Evolutionary conservation across 2,888 invertebrate genomes (phyloP).

Genomic region (Hymenopus coronatus): DNA sequence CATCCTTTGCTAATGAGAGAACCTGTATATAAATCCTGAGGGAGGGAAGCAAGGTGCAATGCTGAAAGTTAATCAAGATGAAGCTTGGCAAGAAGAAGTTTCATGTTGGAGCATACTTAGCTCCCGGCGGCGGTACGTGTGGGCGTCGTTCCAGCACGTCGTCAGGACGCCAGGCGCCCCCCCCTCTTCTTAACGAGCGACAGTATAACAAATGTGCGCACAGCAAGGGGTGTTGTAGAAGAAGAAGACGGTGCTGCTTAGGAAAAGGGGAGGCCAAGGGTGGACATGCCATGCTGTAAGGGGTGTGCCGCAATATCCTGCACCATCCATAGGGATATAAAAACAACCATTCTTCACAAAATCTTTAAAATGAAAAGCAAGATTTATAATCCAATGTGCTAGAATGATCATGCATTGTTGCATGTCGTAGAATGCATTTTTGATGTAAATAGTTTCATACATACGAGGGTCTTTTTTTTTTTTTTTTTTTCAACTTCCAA

Average conservation of each 20-base stretch:
- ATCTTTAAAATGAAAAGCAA: too few species aligned
- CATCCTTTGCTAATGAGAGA: background rate
- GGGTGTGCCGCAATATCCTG: background rate
- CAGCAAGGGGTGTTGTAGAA: background rate
- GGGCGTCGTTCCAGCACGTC: constrained; percentile 15
- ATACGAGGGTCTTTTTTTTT: too few species aligned
- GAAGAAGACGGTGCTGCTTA: background rate
- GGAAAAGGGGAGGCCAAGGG: background rate
- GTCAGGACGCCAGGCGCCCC: constrained; percentile 5
- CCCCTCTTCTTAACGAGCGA: background rate
- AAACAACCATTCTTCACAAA: too few species aligned
- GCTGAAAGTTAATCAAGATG: background rate
- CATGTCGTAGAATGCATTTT: too few species aligned
- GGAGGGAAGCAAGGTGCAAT: background rate
- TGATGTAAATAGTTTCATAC: too few species aligned
- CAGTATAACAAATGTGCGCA: constrained; percentile 9
- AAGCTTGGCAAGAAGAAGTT: background rate
- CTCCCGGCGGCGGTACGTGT: background rate
- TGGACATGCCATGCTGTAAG: background rate
- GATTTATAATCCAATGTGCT: too few species aligned
- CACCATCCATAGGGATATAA: background rate
- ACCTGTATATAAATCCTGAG: background rate
- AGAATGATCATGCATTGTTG: too few species aligned
- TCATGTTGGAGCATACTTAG: constrained; percentile 3
- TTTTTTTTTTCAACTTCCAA: too few species aligned